Conservation (phyloP, 2,888 invertebrate genomes). For the Seira ritae region DNA sequence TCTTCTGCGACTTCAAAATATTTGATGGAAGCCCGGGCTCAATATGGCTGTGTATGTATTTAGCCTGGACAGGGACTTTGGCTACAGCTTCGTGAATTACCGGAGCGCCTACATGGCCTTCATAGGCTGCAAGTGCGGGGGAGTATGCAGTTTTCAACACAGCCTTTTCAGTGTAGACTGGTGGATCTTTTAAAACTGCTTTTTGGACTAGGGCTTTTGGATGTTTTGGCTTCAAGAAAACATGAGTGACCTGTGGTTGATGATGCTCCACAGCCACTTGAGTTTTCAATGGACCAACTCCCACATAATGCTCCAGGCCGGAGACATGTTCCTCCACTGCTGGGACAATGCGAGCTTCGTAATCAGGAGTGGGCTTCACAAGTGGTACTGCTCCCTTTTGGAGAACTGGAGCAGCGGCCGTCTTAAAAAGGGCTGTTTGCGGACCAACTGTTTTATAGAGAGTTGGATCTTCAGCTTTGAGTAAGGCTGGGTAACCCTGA, state of each 20-base stretch:
- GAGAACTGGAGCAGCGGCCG: neutral
- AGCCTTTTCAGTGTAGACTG: constrained; percentile 37
- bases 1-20: constrained; percentile 42
- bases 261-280: neutral
- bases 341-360: constrained; percentile 35
- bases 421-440: neutral
- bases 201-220: constrained; percentile 34
- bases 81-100: neutral
- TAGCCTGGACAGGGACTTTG: constrained; percentile 11
- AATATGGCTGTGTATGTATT: constrained; percentile 9
- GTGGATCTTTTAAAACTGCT: constrained; percentile 21
- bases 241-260: neutral
- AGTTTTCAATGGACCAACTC: neutral
- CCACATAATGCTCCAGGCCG: neutral
- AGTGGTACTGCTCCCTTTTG: neutral
- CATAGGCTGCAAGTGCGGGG: neutral
- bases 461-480: too few species aligned
- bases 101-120: neutral
- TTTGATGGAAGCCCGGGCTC: constrained; percentile 23
- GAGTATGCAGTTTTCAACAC: constrained; percentile 43
- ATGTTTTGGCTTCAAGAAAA: neutral
- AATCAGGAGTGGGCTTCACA: neutral
- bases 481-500: neutral
- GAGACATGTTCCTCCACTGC: constrained; percentile 32
- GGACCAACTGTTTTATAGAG: too few species aligned